A percentile compares a stretch with the other conserved stretches of the same genome.
Conservation (phyloP, 2,888 invertebrate species). For the Allacma fusca region DNA sequence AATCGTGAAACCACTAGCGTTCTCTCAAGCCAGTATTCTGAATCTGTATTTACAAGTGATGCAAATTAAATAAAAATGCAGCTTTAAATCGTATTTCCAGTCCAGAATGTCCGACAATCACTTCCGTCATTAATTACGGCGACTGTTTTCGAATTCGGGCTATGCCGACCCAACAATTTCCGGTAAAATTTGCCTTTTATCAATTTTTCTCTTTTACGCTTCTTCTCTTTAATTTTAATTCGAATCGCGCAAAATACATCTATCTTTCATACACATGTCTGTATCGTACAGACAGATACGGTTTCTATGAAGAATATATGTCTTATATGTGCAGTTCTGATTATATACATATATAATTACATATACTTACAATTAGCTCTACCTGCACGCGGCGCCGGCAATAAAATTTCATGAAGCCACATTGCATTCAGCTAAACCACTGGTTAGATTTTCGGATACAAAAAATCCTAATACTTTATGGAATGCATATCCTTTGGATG, state of each 20-base stretch:
- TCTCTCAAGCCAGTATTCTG: too few relatives aligned
- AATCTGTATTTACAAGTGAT: not conserved
- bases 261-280: too few relatives aligned
- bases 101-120: conserved; percentile 35
- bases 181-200: conserved; percentile 19
- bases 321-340: too few relatives aligned
- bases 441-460: conserved; percentile 58
- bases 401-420: conserved; percentile 52
- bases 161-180: conserved; percentile 40
- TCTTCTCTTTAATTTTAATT: conserved; percentile 2
- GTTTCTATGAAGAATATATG: too few relatives aligned
- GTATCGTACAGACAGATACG: too few relatives aligned
- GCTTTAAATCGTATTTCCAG: conserved; percentile 6
- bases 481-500: conserved; percentile 52
- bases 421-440: conserved; percentile 55
- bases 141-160: conserved; percentile 57
- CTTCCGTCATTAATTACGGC: conserved; percentile 49
- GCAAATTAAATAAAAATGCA: not conserved
- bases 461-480: conserved; percentile 56
- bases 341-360: not conserved
- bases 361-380: conserved; percentile 43
- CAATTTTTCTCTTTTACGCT: not conserved
- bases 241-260: too few relatives aligned
- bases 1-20: not conserved
- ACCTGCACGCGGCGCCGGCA: conserved; percentile 57